Base-by-base conservation (phyloP, 2,888 invertebrate genomes). In the Gastrophysa polygoni region DNA sequence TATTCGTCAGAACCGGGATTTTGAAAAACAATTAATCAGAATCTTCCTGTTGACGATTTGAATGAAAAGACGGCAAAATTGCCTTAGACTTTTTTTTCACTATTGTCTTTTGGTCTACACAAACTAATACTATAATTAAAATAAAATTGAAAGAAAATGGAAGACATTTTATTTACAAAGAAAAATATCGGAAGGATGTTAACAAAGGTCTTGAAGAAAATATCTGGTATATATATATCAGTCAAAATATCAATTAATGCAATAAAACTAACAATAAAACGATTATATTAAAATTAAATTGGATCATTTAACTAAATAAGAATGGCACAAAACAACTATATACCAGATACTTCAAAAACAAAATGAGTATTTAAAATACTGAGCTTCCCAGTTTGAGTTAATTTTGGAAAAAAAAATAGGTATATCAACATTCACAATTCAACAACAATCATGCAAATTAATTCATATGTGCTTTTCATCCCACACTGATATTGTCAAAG, bases 81-180 rank as follows among this genome's bases (percentile, higher is more conserved):
- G n/a, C n/a, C n/a, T n/a, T n/a, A n/a, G n/a, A n/a, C n/a, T n/a
- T n/a, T n/a, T n/a, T n/a, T n/a, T n/a, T n/a, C n/a, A n/a, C n/a
- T n/a, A n/a, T n/a, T n/a, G n/a, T n/a, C n/a, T n/a, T n/a, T n/a
- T n/a, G n/a, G n/a, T n/a, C n/a, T n/a, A n/a, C n/a, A n/a, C n/a
- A n/a, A n/a, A n/a, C n/a, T n/a, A n/a, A n/a, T n/a, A n/a, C n/a
- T 6, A 38, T 16, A 58, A 43, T 21, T 18, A 49, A 49, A 28
- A 59, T 17, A 58, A 49, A 51, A 44, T 58, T n/a, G 55, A 50
- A 57, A 63, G 48, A 38, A 59, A 60, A 59, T 24, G 47, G 46
- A 59, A 61, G 48, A 43, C 52, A n/a, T 51, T 63, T 60, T 64
- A 64, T 64, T 64, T 60, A 64, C 64, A 60, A 21, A 50, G 48